A percentile compares a stretch with the other conserved stretches of the same genome.
Evolutionary conservation across 1,140 invertebrate species (phyloP).

Genomic region (Drosophila eugracilis): DNA sequence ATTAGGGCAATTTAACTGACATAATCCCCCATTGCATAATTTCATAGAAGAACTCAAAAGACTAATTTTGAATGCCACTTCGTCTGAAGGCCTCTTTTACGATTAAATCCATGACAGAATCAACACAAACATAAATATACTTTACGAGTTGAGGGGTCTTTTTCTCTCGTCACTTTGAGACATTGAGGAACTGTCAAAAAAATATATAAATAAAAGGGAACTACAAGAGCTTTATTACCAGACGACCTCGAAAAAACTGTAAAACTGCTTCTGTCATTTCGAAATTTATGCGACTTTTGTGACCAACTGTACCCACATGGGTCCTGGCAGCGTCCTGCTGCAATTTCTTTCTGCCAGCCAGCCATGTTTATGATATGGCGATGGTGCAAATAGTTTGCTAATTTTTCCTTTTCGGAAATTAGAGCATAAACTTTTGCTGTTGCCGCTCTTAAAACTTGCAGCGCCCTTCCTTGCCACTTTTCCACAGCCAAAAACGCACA

Average conservation of each 20-base stretch:
- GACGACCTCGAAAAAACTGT: slow-evolving; percentile 79
- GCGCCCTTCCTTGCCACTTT: slow-evolving; percentile 4
- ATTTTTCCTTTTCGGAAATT: slow-evolving; percentile 83
- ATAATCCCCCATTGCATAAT: slow-evolving; percentile 58
- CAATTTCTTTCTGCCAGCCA: slow-evolving; percentile 48
- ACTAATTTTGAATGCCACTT: slow-evolving; percentile 39
- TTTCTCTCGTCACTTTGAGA: slow-evolving; percentile 25
- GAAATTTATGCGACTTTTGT: slow-evolving; percentile 82
- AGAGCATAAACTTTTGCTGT: slow-evolving; percentile 73
- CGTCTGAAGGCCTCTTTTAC: slow-evolving; percentile 14
- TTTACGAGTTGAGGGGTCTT: slow-evolving; percentile 54
- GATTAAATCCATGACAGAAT: slow-evolving; percentile 10
- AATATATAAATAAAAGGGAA: slow-evolving; percentile 10
- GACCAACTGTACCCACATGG: slow-evolving; percentile 57
- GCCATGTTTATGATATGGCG: slow-evolving; percentile 77
- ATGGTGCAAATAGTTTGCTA: slow-evolving; percentile 81
- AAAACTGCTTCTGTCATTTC: slow-evolving; percentile 79
- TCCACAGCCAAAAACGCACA: slow-evolving; percentile 15
- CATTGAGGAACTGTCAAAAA: slow-evolving; percentile 41
- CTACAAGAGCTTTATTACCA: slow-evolving; percentile 64
- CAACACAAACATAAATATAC: slow-evolving; percentile 44
- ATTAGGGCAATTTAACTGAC: slow-evolving; percentile 51
- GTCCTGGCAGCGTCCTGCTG: slow-evolving; percentile 27
- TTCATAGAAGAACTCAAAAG: slow-evolving; percentile 48
- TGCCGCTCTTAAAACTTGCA: slow-evolving; percentile 67